phyloP scores from a whole-genome alignment of 1,140 invertebrate genomes.

The Parasteatoda tepidariorum region DNA sequence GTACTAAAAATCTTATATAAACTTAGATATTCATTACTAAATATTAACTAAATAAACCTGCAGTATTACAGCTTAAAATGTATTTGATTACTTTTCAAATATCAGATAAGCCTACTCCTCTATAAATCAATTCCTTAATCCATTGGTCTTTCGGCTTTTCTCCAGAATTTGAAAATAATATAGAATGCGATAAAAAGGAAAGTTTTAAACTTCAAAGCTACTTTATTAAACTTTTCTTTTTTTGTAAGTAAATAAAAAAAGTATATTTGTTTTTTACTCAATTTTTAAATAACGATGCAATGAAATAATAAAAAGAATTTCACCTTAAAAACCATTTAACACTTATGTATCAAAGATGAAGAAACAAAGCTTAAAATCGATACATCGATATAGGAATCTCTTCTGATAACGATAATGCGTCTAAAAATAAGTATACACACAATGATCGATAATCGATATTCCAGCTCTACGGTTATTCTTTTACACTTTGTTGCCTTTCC shows the following conservation, averaged over 20 bases:
- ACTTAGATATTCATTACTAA: too few relatives aligned
- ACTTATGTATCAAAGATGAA: background rate
- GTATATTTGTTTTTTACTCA: background rate
- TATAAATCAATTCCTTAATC: too few relatives aligned
- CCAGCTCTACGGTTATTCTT: conserved; percentile 2
- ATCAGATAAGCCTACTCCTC: too few relatives aligned
- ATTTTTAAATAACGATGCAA: background rate
- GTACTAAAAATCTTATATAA: too few relatives aligned
- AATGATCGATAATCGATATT: conserved; percentile 30
- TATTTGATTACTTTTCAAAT: too few relatives aligned
- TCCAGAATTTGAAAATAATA: too few relatives aligned
- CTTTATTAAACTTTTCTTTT: background rate
- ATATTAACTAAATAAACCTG: too few relatives aligned
- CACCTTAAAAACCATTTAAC: background rate
- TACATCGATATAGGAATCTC: conserved; percentile 30
- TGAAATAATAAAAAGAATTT: background rate
- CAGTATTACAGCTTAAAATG: too few relatives aligned
- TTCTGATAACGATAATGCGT: conserved; percentile 31
- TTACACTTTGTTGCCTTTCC: background rate
- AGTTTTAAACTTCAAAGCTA: background rate
- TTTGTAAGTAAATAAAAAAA: background rate
- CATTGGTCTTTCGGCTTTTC: too few relatives aligned
- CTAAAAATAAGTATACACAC: conserved; percentile 41
- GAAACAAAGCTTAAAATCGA: conserved; percentile 14
- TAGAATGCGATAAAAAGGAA: too few relatives aligned